These are phyloP conservation scores for Menidia beryllina DNA, from an alignment of 2,113 vertebrate species.

Conservation along the genomic window DNA sequence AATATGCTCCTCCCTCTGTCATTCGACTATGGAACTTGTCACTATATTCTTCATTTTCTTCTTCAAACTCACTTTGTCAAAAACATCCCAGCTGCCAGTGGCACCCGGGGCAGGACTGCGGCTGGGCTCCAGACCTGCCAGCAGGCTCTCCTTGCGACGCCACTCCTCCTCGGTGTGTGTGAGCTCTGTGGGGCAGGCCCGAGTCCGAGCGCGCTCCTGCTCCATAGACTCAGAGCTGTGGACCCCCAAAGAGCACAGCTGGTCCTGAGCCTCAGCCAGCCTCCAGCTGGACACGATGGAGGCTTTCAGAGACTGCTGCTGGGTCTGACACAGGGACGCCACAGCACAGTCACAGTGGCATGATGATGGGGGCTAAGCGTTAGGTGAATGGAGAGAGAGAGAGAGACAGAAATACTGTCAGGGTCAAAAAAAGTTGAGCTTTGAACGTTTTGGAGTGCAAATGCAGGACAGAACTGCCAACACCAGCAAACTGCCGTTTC, in stretches of 20 bases:
- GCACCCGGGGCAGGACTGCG: conserved; percentile 85
- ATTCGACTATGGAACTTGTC: not conserved
- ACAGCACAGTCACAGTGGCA: conserved; percentile 84
- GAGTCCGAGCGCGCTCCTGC: conserved; percentile 90
- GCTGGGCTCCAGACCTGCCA: conserved; percentile 83
- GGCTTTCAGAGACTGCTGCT: conserved; percentile 90
- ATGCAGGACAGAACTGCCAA: no score
- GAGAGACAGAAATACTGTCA: not conserved
- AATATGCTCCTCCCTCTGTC: not conserved
- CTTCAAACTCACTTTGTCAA: conserved; percentile 86
- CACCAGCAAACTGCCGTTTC: not conserved
- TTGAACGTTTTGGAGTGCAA: not conserved
- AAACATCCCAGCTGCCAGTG: conserved; percentile 89
- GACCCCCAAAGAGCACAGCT: conserved; percentile 90
- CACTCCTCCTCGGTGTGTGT: conserved; percentile 91
- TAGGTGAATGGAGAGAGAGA: not conserved
- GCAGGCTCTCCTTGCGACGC: conserved; percentile 93
- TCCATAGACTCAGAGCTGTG: conserved; percentile 93
- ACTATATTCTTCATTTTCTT: not conserved
- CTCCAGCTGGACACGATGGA: conserved; percentile 93
- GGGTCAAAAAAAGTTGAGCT: not conserved
- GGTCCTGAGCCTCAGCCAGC: conserved; percentile 95
- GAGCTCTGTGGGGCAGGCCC: conserved; percentile 86
- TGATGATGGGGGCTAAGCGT: conserved; percentile 34
- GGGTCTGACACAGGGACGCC: conserved; percentile 89